Conservation (phyloP, 2,113 vertebrate species). For the Chaetops frenatus region DNA sequence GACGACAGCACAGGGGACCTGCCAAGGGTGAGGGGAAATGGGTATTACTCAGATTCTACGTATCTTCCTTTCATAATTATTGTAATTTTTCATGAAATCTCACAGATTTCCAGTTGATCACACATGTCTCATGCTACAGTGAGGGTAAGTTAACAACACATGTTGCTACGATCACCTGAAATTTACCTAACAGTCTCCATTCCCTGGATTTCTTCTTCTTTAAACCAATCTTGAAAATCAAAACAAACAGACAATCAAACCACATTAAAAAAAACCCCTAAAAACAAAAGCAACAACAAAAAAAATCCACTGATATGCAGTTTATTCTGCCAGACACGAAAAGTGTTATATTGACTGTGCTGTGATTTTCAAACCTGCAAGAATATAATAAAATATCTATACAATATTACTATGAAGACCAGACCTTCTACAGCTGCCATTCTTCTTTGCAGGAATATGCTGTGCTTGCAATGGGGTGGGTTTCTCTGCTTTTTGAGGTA, state of each 20-base stretch:
- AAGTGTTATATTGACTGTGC: not conserved
- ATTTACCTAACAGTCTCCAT: not conserved
- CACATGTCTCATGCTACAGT: not conserved
- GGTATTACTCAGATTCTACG: rapidly evolving
- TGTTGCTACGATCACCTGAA: rapidly evolving
- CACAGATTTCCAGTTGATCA: not conserved
- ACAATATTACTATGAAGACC: not conserved
- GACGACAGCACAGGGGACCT: not conserved
- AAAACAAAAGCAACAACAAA: not conserved
- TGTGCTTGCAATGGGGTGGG: not conserved
- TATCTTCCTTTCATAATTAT: not conserved
- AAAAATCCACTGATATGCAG: not conserved
- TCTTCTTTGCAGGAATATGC: not conserved
- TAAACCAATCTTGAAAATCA: not conserved
- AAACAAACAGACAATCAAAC: not conserved
- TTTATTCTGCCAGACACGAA: not conserved
- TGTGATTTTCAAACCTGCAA: not conserved
- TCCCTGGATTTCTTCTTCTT: not conserved
- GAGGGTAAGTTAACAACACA: not conserved
- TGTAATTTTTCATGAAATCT: not conserved
- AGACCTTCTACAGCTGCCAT: not conserved
- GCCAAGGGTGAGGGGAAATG: not conserved
- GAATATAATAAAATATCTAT: not conserved
- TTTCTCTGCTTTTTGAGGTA: not conserved
- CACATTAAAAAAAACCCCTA: not conserved